phyloP scores from a whole-genome alignment of 2,797 vertebrate species.

The Danio kyathit region DNA sequence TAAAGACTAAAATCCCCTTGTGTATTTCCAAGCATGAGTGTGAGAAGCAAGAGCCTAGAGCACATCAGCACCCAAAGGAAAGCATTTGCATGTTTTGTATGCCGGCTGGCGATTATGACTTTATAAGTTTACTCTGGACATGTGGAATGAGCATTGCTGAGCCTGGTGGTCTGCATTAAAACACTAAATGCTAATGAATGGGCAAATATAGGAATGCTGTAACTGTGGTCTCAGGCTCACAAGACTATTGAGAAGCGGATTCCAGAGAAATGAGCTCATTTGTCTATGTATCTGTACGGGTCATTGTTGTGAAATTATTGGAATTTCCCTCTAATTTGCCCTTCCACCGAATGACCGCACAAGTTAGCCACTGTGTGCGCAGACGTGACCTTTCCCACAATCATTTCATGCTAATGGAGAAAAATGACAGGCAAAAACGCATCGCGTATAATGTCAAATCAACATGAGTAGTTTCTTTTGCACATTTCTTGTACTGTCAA shows the following conservation, averaged over 20 bases:
- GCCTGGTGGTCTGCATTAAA: not conserved
- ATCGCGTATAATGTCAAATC: not conserved
- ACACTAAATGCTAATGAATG: not conserved
- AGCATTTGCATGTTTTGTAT: slow-evolving; percentile 24
- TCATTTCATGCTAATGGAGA: not conserved
- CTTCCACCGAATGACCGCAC: slow-evolving; percentile 17
- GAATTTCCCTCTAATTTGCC: slow-evolving; percentile 26
- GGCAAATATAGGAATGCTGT: not conserved
- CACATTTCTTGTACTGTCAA: not conserved
- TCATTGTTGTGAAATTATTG: slow-evolving; percentile 28
- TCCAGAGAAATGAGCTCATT: slow-evolving; percentile 5
- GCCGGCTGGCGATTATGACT: not conserved
- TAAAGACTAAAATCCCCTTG: slow-evolving; percentile 15
- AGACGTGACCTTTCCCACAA: slow-evolving; percentile 24
- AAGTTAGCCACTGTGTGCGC: slow-evolving; percentile 7
- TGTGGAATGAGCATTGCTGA: not conserved
- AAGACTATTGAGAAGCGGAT: not conserved
- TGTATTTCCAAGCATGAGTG: not conserved
- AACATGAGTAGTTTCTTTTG: not conserved
- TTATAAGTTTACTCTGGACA: not conserved
- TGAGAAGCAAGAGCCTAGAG: slow-evolving; percentile 14
- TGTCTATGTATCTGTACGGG: slow-evolving; percentile 10
- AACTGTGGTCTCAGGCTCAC: not conserved
- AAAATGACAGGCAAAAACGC: not conserved
- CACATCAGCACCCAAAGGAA: not conserved